A percentile compares a stretch with the other conserved stretches of the same genome.
Evolutionary conservation across 2,113 vertebrate species (phyloP).

Genomic region (Australoheros scitulus): DNA sequence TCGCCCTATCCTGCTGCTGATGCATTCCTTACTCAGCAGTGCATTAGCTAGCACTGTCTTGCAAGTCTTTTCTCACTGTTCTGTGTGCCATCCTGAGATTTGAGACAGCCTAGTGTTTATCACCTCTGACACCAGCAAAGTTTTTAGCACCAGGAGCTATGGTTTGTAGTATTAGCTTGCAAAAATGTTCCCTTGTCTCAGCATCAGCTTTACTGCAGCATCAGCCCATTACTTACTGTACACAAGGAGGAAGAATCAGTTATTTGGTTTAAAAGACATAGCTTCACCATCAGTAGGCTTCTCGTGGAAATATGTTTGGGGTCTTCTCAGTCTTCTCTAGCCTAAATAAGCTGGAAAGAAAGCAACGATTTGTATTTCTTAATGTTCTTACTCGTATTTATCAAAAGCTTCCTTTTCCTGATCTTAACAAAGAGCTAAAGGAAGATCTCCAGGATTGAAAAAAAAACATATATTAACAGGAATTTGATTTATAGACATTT

Average conservation of each 20-base stretch:
- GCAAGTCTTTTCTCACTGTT: slow-evolving; percentile 1
- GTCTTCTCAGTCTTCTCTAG: neutral
- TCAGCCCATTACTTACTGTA: neutral
- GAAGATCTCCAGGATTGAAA: too few species aligned
- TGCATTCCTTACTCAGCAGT: slow-evolving; percentile 37
- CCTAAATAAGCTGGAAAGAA: neutral
- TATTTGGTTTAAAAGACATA: slow-evolving; percentile 35
- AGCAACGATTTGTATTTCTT: too few species aligned
- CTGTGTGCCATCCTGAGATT: neutral
- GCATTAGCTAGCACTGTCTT: slow-evolving; percentile 19
- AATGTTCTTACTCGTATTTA: too few species aligned
- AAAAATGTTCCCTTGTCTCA: neutral
- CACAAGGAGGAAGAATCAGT: neutral
- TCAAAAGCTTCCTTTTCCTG: too few species aligned
- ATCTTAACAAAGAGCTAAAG: too few species aligned
- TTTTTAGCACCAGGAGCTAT: neutral
- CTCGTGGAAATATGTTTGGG: neutral
- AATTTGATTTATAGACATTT: neutral
- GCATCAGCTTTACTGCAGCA: neutral
- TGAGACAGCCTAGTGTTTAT: neutral
- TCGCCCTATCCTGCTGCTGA: slow-evolving; percentile 24
- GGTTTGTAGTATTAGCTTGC: slow-evolving; percentile 15
- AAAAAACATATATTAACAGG: too few species aligned
- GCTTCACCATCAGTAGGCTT: neutral
- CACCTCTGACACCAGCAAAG: neutral